Conservation (phyloP, 2,888 invertebrate genomes). For the Timema cristinae region DNA sequence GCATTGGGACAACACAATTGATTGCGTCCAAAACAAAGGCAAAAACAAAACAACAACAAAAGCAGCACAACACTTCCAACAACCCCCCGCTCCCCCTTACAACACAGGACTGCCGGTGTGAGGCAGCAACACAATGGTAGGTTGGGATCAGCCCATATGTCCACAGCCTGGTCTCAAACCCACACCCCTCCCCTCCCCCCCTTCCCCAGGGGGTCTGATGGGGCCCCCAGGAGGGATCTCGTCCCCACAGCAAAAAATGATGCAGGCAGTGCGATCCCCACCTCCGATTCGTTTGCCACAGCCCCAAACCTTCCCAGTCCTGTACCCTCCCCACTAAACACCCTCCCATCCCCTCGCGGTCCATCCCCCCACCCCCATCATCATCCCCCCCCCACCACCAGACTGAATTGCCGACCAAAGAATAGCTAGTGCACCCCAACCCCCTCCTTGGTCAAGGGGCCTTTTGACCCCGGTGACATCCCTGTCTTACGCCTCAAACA, state of each 20-base stretch:
- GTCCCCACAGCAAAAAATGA: conserved; percentile 62
- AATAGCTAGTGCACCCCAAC: conserved; percentile 31
- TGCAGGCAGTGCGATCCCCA: conserved; percentile 81
- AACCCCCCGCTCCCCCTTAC: conserved; percentile 56
- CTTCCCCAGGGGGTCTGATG: conserved; percentile 65
- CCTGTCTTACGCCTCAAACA: conserved; percentile 85
- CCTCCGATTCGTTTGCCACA: conserved; percentile 76
- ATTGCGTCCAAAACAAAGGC: conserved; percentile 37
- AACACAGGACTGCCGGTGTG: conserved; percentile 46
- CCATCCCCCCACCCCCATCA: conserved; percentile 44
- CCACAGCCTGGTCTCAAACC: conserved; percentile 53
- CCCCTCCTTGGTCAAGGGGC: conserved; percentile 35
- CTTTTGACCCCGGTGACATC: conserved; percentile 59
- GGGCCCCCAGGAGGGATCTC: conserved; percentile 62
- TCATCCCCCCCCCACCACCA: conserved; percentile 43
- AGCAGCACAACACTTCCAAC: conserved; percentile 48
- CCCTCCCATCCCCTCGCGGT: conserved; percentile 45
- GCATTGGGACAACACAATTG: conserved; percentile 40
- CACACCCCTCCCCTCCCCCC: conserved; percentile 68
- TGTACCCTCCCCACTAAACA: conserved; percentile 59
- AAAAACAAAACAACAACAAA: conserved; percentile 39
- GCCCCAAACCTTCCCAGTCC: conserved; percentile 72
- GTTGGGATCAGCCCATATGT: conserved; percentile 28
- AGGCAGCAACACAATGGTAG: conserved; percentile 23
- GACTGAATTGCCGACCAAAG: conserved; percentile 38